These are phyloP conservation scores for Charina bottae DNA, from an alignment of 2,113 vertebrate genomes.

Conservation along the genomic window DNA sequence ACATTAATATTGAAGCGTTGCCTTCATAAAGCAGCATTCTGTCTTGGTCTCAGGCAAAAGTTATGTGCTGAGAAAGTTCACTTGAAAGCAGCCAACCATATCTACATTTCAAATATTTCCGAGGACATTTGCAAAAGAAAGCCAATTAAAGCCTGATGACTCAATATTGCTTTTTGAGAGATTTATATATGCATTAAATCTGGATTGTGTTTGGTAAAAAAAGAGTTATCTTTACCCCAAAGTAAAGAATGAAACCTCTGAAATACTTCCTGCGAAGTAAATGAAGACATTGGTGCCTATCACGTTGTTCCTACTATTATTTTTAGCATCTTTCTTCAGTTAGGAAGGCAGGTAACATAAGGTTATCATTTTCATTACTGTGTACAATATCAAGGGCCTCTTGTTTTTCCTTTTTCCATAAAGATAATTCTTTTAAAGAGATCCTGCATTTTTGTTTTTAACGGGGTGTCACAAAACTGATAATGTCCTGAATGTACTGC, in stretches of 20 bases:
- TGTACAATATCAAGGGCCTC: conserved; percentile 47
- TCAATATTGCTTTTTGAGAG: conserved; percentile 63
- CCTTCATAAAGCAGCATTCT: conserved; percentile 79
- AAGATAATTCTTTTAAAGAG: conserved; percentile 50
- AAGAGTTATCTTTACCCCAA: conserved; percentile 52
- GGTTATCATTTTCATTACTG: conserved; percentile 61
- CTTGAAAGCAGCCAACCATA: conserved; percentile 55
- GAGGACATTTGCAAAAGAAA: conserved; percentile 53
- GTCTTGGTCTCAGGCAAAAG: conserved; percentile 70
- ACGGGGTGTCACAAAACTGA: conserved; percentile 56
- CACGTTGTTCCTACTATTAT: conserved; percentile 32
- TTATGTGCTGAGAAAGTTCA: conserved; percentile 69
- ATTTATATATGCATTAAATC: conserved; percentile 64
- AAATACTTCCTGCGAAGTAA: conserved; percentile 64
- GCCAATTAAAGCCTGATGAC: conserved; percentile 70
- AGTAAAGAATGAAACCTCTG: conserved; percentile 52
- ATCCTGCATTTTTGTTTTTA: conserved; percentile 57
- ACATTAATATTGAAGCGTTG: conserved; percentile 82
- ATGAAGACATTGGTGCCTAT: conserved; percentile 53
- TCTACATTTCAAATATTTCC: conserved; percentile 62
- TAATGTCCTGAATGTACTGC: conserved; percentile 56
- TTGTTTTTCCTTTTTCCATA: conserved; percentile 59
- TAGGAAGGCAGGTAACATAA: conserved; percentile 57
- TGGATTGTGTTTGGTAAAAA: conserved; percentile 54
- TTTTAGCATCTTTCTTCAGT: conserved; percentile 70